A percentile compares a stretch with the other conserved stretches of the same genome.
phyloP scores from a whole-genome alignment of 2,113 vertebrate genomes.

The Corythornis vintsioides region DNA sequence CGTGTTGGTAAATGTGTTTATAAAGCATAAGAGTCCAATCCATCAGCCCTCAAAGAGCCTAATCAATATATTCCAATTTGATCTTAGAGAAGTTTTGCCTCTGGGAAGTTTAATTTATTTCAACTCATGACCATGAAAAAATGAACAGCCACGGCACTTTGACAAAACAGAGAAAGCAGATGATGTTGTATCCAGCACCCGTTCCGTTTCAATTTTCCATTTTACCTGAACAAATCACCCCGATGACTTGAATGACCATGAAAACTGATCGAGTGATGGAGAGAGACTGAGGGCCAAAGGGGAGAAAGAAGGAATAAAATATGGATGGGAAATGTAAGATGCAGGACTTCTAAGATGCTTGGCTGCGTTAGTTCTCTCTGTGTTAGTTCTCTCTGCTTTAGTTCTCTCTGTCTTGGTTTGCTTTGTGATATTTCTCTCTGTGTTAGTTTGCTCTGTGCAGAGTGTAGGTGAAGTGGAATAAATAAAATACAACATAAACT shows the following conservation, averaged over 20 bases:
- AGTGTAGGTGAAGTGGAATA: not conserved
- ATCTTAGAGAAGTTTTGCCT: constrained; percentile 75
- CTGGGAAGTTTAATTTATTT: constrained; percentile 83
- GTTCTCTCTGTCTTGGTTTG: not conserved
- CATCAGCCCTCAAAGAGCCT: constrained; percentile 80
- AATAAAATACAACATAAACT: constrained; percentile 16
- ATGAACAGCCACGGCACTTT: constrained; percentile 70
- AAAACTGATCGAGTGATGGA: constrained; percentile 52
- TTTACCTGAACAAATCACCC: constrained; percentile 76
- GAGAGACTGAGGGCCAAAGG: not conserved
- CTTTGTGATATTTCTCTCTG: not conserved
- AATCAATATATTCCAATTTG: constrained; percentile 84
- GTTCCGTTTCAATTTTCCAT: constrained; percentile 75
- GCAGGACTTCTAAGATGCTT: not conserved
- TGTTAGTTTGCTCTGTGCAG: not conserved
- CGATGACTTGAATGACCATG: constrained; percentile 60
- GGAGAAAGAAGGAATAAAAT: not conserved
- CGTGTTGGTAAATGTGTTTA: constrained; percentile 79
- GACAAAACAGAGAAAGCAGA: constrained; percentile 71
- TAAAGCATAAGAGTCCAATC: constrained; percentile 77
- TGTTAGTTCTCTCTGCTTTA: not conserved
- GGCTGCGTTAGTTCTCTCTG: not conserved
- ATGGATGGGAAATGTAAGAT: not conserved
- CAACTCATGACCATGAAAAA: constrained; percentile 75
- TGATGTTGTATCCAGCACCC: constrained; percentile 56